Evolutionary conservation across 2,888 invertebrate genomes (phyloP), one percentile per base, ranked within the genome.

Genomic region (Phytoseiulus persimilis): DNA sequence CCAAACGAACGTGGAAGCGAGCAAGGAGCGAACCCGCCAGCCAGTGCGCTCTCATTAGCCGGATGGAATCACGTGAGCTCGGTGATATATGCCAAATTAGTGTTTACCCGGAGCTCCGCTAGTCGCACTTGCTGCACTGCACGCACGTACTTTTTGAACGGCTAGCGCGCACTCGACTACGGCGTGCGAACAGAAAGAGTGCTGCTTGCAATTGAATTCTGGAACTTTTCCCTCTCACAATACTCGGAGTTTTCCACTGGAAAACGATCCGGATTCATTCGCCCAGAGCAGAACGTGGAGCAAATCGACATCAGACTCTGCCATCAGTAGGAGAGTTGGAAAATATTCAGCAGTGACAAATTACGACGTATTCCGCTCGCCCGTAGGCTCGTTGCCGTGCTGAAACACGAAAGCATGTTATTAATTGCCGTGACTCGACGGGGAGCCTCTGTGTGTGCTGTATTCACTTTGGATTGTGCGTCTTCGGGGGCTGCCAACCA

Each of bases 41-140:
- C 39, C 9, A 28, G 65, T 23, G 65, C 65, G 28, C 65, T 65
- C 65, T 65, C 65, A 65, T 65, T 65, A 65, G 18, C 11, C 65
- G 65, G 65, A 65, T 65, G 65, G 65, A 65, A 65, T 65, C 65
- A 65, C 65, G 65, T 65, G 65, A 65, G 65, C 65, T 65, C 65
- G 65, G 65, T 65, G 65, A 65, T 65, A 65, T 65, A 65, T 65
- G 65, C 65, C 65, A 65, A 65, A 65, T 65, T 65, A 65, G 65
- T 65, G 65, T 65, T 65, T 65, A 65, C 65, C 65, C 65, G 65
- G 65, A 39, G 65, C 28, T 18, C 28, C 1, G 65, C 65, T 28
- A 1, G 65, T 65, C 65, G 65, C 65, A 65, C 65, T 65, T 28
- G 65, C 65, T 65, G 65, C 65, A 65, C 65, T 65, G 65, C 65